Evolutionary conservation across 2,888 invertebrate genomes (phyloP).

Genomic region (Phortica magna): DNA sequence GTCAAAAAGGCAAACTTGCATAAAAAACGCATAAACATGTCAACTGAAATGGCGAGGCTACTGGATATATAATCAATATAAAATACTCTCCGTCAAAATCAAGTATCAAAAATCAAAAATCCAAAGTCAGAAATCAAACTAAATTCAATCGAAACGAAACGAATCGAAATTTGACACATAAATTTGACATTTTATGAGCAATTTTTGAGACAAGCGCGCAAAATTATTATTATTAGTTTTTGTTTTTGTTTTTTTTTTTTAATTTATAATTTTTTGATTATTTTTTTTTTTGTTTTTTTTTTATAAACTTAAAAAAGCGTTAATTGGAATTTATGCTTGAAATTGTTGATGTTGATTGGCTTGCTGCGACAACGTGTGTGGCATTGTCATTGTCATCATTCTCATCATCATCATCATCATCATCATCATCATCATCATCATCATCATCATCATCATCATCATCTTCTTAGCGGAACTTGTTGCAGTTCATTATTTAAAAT

Average conservation of each 20-base stretch:
- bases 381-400: background rate
- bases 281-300: background rate
- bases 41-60: conserved; percentile 43
- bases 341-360: background rate
- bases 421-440: too few species aligned
- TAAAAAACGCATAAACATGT: conserved; percentile 61
- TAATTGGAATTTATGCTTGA: conserved; percentile 48
- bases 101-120: background rate
- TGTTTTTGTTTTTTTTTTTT: background rate
- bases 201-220: background rate
- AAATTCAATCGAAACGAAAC: conserved; percentile 4
- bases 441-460: too few species aligned
- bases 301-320: background rate
- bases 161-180: background rate
- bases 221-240: background rate
- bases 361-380: background rate
- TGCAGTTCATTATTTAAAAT: too few species aligned
- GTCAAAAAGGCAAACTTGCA: conserved; percentile 34
- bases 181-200: conserved; percentile 23
- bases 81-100: background rate
- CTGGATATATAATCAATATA: background rate
- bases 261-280: background rate
- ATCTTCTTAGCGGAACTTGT: too few species aligned
- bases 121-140: background rate
- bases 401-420: too few species aligned